phyloP scores from a whole-genome alignment of 2,888 invertebrate species.

The Psococerastis gibbosa region DNA sequence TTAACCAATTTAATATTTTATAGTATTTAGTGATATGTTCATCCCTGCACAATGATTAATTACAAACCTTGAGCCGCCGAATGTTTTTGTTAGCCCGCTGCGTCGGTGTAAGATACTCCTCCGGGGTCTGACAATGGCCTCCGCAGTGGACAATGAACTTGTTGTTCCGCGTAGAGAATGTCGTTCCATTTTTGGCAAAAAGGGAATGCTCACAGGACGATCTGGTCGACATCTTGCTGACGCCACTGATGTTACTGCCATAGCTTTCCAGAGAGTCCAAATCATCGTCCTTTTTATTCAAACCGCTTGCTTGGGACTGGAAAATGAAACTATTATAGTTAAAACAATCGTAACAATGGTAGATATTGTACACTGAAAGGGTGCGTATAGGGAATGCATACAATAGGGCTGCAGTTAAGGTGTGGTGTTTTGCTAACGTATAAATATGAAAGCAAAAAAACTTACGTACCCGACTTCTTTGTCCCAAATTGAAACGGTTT shows the following conservation, averaged over 20 bases:
- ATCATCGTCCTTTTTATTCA: slow-evolving; percentile 39
- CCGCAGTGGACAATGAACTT: slow-evolving; percentile 75
- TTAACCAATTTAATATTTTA: too few species aligned
- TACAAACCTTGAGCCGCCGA: slow-evolving; percentile 37
- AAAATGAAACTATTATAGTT: too few species aligned
- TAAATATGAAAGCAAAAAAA: neutral
- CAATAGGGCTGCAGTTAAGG: too few species aligned
- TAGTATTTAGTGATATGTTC: too few species aligned
- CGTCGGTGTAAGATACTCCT: slow-evolving; percentile 74
- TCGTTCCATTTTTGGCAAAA: slow-evolving; percentile 39
- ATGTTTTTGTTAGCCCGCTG: slow-evolving; percentile 70
- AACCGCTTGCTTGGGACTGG: slow-evolving; percentile 30
- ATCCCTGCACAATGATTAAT: too few species aligned
- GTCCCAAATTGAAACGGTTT: neutral
- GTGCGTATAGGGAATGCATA: too few species aligned
- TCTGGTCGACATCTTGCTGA: slow-evolving; percentile 42
- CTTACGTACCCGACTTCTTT: neutral
- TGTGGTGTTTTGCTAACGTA: neutral
- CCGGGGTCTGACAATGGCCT: slow-evolving; percentile 53
- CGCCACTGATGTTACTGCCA: slow-evolving; percentile 31
- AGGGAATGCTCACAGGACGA: slow-evolving; percentile 68
- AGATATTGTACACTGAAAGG: too few species aligned
- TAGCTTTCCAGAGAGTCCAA: slow-evolving; percentile 58
- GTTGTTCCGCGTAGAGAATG: slow-evolving; percentile 47
- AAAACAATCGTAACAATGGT: too few species aligned